Conservation (phyloP, 2,888 invertebrate species). For the Venusia cambrica region DNA sequence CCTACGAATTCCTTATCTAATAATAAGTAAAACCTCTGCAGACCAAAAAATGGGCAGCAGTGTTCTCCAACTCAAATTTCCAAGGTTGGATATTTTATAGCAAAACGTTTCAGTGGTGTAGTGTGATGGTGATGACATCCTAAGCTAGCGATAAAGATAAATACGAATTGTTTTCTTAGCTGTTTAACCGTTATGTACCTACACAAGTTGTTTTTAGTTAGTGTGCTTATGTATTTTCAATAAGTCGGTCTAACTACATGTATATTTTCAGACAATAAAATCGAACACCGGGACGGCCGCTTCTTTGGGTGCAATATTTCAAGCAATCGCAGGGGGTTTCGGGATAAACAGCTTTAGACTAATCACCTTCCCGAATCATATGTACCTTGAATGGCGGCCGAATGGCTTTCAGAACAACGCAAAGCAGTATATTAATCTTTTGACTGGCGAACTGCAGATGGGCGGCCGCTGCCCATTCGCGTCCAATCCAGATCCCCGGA, state of each 20-base stretch:
- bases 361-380: slow-evolving; percentile 55
- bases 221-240: background rate
- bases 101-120: no score
- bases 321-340: slow-evolving; percentile 52
- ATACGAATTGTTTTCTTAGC: no score
- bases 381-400: slow-evolving; percentile 51
- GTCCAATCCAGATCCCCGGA: background rate
- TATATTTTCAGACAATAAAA: slow-evolving; percentile 43
- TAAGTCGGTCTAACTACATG: no score
- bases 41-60: no score
- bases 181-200: no score
- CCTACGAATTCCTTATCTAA: no score
- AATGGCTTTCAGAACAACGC: slow-evolving; percentile 4
- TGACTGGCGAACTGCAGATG: slow-evolving; percentile 43
- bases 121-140: no score
- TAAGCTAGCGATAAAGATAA: no score
- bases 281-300: slow-evolving; percentile 44
- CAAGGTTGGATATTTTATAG: no score
- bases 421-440: slow-evolving; percentile 40
- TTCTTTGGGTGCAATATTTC: slow-evolving; percentile 48
- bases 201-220: no score
- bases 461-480: slow-evolving; percentile 54
- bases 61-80: no score
- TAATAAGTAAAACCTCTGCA: no score
- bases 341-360: slow-evolving; percentile 49